Conservation (phyloP, 2,113 vertebrate genomes). For the Holacanthus passer region DNA sequence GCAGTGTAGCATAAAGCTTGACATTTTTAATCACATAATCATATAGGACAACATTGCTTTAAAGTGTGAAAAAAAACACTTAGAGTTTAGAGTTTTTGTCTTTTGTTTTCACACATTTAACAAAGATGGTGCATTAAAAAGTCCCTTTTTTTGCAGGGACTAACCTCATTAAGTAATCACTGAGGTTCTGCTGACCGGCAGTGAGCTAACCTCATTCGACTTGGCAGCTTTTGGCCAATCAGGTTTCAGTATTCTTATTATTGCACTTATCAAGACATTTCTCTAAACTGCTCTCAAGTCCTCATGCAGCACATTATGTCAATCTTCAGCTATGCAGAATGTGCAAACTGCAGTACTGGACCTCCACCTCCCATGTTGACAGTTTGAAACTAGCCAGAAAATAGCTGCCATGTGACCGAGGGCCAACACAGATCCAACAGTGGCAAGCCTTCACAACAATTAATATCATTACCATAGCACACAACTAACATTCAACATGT, state of each 20-base stretch:
- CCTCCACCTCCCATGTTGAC: background rate
- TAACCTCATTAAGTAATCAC: background rate
- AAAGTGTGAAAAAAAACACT: background rate
- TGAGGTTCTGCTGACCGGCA: background rate
- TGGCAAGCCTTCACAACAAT: slow-evolving; percentile 4
- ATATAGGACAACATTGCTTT: background rate
- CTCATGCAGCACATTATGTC: background rate
- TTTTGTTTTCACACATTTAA: background rate
- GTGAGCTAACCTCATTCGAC: background rate
- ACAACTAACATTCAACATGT: slow-evolving; percentile 10
- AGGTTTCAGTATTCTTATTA: background rate
- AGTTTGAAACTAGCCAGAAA: slow-evolving; percentile 29
- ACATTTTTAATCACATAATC: background rate
- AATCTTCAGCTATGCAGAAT: background rate
- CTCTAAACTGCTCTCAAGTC: background rate
- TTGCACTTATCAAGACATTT: background rate
- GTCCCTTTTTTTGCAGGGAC: background rate
- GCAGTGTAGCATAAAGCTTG: background rate
- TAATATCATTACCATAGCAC: background rate
- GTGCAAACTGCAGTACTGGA: background rate
- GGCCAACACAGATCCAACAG: background rate
- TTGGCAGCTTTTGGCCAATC: background rate
- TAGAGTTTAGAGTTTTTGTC: background rate
- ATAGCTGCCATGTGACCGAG: slow-evolving; percentile 10
- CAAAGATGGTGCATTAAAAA: background rate